phyloP scores from a whole-genome alignment of 2,888 invertebrate genomes.

The Taphrorychus bicolor region DNA sequence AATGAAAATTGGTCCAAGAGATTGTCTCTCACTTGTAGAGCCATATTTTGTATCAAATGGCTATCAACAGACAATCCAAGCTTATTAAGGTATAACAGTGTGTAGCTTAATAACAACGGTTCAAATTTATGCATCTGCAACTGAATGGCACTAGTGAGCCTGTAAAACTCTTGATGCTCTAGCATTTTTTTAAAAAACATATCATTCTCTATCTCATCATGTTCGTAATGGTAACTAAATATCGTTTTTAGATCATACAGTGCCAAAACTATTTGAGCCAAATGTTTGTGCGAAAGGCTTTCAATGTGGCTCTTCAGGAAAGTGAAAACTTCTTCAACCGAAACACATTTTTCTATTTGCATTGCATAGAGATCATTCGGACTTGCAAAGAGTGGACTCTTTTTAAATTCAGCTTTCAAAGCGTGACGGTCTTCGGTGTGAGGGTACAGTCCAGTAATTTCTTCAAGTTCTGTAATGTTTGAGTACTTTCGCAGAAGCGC shows the following conservation, averaged over 20 bases:
- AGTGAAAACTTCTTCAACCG: conserved; percentile 56
- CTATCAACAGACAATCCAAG: conserved; percentile 57
- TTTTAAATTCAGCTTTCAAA: too few relatives aligned
- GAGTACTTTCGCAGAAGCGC: not conserved
- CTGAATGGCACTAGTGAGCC: conserved; percentile 50
- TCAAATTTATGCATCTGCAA: conserved; percentile 53
- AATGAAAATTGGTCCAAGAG: conserved; percentile 47
- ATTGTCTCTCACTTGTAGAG: conserved; percentile 52
- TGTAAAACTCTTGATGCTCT: conserved; percentile 51
- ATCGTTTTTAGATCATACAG: conserved; percentile 57
- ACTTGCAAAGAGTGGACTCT: conserved; percentile 43
- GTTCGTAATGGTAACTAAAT: conserved; percentile 50
- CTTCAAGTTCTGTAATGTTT: conserved; percentile 23
- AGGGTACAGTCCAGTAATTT: conserved; percentile 31
- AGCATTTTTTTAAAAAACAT: conserved; percentile 52
- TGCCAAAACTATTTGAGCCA: conserved; percentile 54
- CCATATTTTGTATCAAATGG: conserved; percentile 54
- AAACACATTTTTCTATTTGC: conserved; percentile 53
- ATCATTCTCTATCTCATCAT: conserved; percentile 38
- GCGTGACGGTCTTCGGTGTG: conserved; percentile 11
- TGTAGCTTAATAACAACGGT: conserved; percentile 57
- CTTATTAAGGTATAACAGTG: conserved; percentile 61
- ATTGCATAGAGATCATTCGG: conserved; percentile 49
- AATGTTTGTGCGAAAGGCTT: conserved; percentile 41
- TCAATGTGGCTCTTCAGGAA: conserved; percentile 50